Evolutionary conservation across 2,113 vertebrate species (phyloP).

Genomic region (Gobio gobio): DNA sequence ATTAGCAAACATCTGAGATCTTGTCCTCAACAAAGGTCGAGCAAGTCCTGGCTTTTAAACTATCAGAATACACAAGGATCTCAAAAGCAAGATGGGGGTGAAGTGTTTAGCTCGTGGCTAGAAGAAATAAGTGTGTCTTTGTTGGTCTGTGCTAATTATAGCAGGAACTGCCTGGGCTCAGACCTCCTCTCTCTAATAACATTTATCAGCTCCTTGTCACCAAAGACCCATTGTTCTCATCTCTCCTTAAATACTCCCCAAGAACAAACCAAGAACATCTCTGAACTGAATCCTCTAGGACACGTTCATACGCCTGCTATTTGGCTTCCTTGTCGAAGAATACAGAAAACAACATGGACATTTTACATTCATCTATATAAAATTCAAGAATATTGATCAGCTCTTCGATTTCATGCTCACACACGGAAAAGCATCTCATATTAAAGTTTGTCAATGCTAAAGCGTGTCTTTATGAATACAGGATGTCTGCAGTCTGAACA

Average conservation of each 20-base stretch:
- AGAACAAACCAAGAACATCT: constrained; percentile 45
- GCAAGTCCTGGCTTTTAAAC: constrained; percentile 16
- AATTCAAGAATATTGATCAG: constrained; percentile 6
- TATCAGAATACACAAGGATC: constrained; percentile 19
- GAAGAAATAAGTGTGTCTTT: constrained; percentile 41
- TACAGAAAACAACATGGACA: neutral
- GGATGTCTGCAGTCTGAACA: constrained; percentile 18
- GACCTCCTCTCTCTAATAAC: constrained; percentile 52
- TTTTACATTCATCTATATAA: constrained; percentile 10
- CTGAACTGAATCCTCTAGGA: constrained; percentile 9
- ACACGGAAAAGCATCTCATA: constrained; percentile 7
- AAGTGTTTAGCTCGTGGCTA: constrained; percentile 26
- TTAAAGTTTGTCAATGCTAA: constrained; percentile 10
- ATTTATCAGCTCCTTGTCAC: constrained; percentile 55
- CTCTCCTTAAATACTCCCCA: constrained; percentile 45
- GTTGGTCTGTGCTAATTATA: constrained; percentile 58
- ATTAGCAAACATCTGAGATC: constrained; percentile 14
- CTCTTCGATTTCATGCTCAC: constrained; percentile 8
- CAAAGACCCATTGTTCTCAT: constrained; percentile 53
- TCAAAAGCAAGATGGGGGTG: constrained; percentile 35
- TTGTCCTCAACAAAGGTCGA: constrained; percentile 22
- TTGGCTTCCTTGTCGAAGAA: neutral
- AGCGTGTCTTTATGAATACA: constrained; percentile 5
- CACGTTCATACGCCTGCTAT: neutral
- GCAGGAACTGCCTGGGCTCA: constrained; percentile 35